Evolutionary conservation across 2,113 vertebrate species (phyloP).

Genomic region (Eurypyga helias): DNA sequence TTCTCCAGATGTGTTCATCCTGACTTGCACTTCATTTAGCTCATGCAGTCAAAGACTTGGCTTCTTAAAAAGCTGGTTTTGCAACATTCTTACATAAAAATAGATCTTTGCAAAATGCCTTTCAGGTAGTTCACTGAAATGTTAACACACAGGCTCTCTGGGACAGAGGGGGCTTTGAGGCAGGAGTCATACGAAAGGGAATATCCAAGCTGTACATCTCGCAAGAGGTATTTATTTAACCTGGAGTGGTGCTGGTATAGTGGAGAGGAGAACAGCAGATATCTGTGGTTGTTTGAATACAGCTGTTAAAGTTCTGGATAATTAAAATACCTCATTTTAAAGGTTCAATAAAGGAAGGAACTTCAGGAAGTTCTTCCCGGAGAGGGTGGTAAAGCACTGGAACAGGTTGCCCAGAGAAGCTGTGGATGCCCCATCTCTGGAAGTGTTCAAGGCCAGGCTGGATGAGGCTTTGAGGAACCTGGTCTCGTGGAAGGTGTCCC

Average conservation of each 20-base stretch:
- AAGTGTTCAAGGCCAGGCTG: too few relatives aligned
- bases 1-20: not conserved
- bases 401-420: too few relatives aligned
- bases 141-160: not conserved
- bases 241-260: too few relatives aligned
- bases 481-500: too few relatives aligned
- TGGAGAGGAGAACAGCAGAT: not conserved
- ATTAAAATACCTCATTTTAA: not conserved
- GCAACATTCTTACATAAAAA: not conserved
- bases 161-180: not conserved
- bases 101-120: not conserved
- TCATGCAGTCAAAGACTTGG: not conserved
- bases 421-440: too few relatives aligned
- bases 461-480: too few relatives aligned
- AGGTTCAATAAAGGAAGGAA: not conserved
- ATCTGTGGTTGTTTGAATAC: not conserved
- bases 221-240: not conserved
- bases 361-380: too few relatives aligned
- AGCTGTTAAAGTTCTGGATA: not conserved
- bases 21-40: rapidly evolving
- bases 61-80: not conserved
- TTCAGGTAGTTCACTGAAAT: not conserved
- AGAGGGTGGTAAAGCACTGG: too few relatives aligned
- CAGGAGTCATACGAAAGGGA: not conserved
- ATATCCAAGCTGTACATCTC: not conserved